Evolutionary conservation across 1,140 invertebrate species (phyloP).

Genomic region (Schlechtendalia chinensis): DNA sequence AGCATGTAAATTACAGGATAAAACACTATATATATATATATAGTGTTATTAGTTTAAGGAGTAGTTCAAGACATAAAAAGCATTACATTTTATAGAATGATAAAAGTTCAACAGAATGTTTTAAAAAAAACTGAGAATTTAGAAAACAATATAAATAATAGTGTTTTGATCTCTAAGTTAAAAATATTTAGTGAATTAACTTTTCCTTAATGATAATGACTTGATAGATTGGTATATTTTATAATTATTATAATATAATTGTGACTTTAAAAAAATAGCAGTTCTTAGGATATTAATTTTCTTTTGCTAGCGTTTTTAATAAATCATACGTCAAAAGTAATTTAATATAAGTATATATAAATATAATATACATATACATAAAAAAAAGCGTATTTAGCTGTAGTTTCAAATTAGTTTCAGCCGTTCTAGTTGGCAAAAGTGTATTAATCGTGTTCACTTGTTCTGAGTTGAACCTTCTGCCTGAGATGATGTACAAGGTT

Average conservation of each 20-base stretch:
- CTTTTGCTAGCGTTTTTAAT: background rate
- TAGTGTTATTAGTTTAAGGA: conserved; percentile 7
- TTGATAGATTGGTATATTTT: conserved; percentile 7
- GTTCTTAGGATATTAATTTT: background rate
- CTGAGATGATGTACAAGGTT: conserved; percentile 34
- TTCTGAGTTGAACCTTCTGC: conserved; percentile 6
- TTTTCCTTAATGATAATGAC: conserved; percentile 33
- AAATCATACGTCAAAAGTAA: background rate
- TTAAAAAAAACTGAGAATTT: background rate
- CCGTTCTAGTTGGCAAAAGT: conserved; percentile 22
- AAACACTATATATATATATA: conserved; percentile 7
- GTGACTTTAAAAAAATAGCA: background rate
- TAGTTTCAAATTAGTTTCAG: conserved; percentile 34
- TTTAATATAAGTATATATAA: background rate
- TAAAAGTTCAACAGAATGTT: background rate
- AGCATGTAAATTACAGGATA: conserved; percentile 5
- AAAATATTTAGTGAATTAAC: background rate
- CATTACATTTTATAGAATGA: background rate
- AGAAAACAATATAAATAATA: conserved; percentile 5
- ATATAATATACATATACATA: background rate
- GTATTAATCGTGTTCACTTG: conserved; percentile 10
- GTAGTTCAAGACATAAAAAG: conserved; percentile 12
- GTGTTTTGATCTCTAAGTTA: conserved; percentile 19
- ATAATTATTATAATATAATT: background rate
- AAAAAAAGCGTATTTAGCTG: background rate